A percentile compares a stretch with the other conserved stretches of the same genome.
These are phyloP conservation scores for Amblyopsis hoosieri DNA, from an alignment of 2,797 vertebrate genomes.

Conservation along the genomic window DNA sequence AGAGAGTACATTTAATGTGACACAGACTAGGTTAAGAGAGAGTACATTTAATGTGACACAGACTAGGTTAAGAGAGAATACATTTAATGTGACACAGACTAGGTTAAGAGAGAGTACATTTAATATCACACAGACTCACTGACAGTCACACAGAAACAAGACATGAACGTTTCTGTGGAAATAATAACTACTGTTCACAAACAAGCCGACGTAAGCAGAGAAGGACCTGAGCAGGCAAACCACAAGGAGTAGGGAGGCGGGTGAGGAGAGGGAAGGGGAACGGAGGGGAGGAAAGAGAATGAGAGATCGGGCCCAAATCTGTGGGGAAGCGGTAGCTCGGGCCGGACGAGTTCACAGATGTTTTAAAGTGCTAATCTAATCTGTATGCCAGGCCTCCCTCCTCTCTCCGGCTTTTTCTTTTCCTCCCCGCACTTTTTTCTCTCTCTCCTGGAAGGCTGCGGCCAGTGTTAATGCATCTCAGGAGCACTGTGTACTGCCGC, in stretches of 20 bases:
- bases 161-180: not conserved
- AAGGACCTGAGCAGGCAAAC: conserved; percentile 19
- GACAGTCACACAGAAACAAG: no score
- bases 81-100: no score
- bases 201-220: conserved; percentile 12
- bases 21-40: no score
- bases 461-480: conserved; percentile 77
- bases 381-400: conserved; percentile 80
- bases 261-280: conserved; percentile 26
- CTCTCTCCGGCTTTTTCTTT: conserved; percentile 15
- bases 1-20: no score
- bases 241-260: conserved; percentile 19
- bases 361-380: conserved; percentile 86
- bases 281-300: conserved; percentile 53
- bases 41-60: no score
- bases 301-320: conserved; percentile 71
- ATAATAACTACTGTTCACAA: not conserved
- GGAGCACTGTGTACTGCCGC: conserved; percentile 73
- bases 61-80: no score
- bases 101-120: no score
- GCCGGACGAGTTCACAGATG: conserved; percentile 81
- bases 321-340: conserved; percentile 71
- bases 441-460: conserved; percentile 59
- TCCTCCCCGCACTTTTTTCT: conserved; percentile 14
- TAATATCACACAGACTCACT: no score